phyloP scores from a whole-genome alignment of 2,113 vertebrate species.

The Sardina pilchardus region DNA sequence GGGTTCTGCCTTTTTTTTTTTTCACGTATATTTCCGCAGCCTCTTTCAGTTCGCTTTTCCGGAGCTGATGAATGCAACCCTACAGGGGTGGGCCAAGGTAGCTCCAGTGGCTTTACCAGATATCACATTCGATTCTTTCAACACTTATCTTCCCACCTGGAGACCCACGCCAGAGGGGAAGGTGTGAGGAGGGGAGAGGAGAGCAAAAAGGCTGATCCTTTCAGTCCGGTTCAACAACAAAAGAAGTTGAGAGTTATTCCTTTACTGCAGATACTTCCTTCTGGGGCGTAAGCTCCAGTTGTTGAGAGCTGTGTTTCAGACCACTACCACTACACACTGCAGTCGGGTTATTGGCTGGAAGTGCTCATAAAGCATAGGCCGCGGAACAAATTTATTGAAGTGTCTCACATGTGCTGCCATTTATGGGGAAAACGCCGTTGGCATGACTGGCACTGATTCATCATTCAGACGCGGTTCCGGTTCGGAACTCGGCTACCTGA shows the following conservation, averaged over 20 bases:
- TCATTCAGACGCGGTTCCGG: not conserved
- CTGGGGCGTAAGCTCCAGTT: not conserved
- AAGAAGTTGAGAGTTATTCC: not conserved
- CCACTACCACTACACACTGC: not conserved
- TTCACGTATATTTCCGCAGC: slow-evolving; percentile 1
- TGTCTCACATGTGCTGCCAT: not conserved
- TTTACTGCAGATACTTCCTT: not conserved
- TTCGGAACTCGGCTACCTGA: not conserved
- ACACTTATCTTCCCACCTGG: slow-evolving; percentile 31
- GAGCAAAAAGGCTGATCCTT: not conserved
- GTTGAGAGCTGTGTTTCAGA: not conserved
- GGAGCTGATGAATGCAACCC: slow-evolving; percentile 59
- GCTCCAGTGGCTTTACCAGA: slow-evolving; percentile 48
- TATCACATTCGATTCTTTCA: slow-evolving; percentile 54
- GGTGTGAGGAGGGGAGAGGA: not conserved
- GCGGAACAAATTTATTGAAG: not conserved
- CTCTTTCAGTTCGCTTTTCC: slow-evolving; percentile 38
- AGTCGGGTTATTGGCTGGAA: not conserved
- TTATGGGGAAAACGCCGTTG: not conserved
- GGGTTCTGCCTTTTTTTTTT: slow-evolving; percentile 24
- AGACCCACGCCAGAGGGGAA: slow-evolving; percentile 22
- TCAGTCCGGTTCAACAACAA: not conserved
- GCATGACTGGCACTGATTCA: not conserved
- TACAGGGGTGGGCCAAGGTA: slow-evolving; percentile 41
- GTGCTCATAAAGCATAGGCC: not conserved